Base-by-base conservation (phyloP, 1,140 invertebrate genomes). In the Tribolium castaneum region DNA sequence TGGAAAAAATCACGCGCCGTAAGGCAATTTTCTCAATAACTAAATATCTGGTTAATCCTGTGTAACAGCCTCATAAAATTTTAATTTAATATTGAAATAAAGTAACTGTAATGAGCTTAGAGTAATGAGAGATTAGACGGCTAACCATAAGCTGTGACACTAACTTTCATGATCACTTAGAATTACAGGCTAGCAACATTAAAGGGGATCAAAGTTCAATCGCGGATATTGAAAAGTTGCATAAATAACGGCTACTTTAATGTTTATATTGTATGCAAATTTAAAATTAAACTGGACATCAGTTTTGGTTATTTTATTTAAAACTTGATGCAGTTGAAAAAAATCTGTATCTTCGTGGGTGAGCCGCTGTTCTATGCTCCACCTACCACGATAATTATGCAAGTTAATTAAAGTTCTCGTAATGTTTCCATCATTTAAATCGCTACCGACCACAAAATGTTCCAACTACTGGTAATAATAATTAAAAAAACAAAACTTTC, bases 341-440 rank as follows among this genome's bases (percentile, higher is more conserved):
- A 45, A 9, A 45, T 45, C 9, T 45, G 39, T 25, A 59, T 22
- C 59, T 34, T 66, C n/a, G 59, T 66, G 59, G 59, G 59, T 14
- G 59, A 66, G 25, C 59, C 14, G 6, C 30, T 66, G 12, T 12
- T 66, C n/a, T 35, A 13, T 66, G 59, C 25, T 35, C 59, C 34
- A 14, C 10, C 59, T 35, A 35, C 30, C 59, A 30, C 59, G 4
- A 14, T 9, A 35, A 66, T 66, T 66, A 35, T 35, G 59, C 30
- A 66, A 5, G 25, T 66, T 66, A 66, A 66, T 66, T 66, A 66
- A 66, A 66, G 45, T 66, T 66, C 59, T 34, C 25, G 59, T 34
- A 62, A 62, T 62, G 22, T 39, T 66, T 35, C 59, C 59, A 66
- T 62, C 25, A 66, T 66, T 39, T 39, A 66, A 66, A 66, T 35